Evolutionary conservation across 1,140 invertebrate genomes (phyloP).

Genomic region (Pseudomyrmex flavicornis): DNA sequence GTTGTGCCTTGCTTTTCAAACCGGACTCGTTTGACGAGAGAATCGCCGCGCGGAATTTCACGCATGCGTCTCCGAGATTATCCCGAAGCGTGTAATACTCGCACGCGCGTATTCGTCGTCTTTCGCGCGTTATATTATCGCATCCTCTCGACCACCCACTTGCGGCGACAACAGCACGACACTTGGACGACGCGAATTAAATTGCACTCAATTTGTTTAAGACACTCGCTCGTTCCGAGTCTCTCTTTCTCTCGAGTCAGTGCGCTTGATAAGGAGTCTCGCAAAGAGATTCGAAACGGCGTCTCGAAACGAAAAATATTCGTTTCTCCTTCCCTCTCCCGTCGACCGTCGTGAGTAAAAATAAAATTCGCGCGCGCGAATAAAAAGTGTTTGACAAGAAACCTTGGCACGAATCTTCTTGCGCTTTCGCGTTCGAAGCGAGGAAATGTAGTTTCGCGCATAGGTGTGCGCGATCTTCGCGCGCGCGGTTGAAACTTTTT

Average conservation of each 20-base stretch:
- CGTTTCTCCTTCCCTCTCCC: too few species aligned
- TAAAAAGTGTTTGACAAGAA: neutral
- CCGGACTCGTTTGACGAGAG: neutral
- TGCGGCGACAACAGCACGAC: conserved; percentile 19
- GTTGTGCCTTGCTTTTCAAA: neutral
- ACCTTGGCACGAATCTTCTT: neutral
- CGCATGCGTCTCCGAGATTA: neutral
- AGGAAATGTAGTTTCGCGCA: neutral
- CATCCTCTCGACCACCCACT: conserved; percentile 43
- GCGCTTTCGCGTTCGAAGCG: neutral
- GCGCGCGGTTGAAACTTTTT: neutral
- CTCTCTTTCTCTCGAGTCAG: neutral
- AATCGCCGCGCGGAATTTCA: neutral
- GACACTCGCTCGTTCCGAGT: conserved; percentile 11
- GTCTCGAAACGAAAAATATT: too few species aligned
- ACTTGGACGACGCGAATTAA: conserved; percentile 34
- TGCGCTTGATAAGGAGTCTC: neutral
- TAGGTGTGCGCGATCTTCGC: neutral
- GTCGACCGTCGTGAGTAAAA: too few species aligned
- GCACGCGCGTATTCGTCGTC: neutral
- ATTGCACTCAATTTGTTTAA: conserved; percentile 39
- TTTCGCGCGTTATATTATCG: conserved; percentile 4
- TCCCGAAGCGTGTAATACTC: neutral
- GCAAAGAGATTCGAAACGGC: too few species aligned
- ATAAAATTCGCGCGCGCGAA: neutral